Conservation (phyloP, 2,113 vertebrate genomes). For the Campylorhamphus procurvoides region DNA sequence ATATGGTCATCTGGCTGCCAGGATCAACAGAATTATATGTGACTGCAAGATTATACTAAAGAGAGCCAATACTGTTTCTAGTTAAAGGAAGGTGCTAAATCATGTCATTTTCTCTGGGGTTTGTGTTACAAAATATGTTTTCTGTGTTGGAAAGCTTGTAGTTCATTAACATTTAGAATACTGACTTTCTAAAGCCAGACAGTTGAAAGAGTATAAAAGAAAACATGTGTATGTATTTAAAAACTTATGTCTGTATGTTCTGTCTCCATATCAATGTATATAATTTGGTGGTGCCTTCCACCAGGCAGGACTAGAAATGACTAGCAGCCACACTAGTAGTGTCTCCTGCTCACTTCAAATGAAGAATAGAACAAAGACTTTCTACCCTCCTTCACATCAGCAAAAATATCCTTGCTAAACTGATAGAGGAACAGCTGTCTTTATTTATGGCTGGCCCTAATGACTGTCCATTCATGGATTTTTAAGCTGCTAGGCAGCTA, state of each 20-base stretch:
- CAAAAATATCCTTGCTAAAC: background rate
- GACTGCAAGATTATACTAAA: background rate
- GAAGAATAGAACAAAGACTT: background rate
- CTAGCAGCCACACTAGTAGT: background rate
- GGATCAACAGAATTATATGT: background rate
- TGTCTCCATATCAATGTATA: rapidly evolving
- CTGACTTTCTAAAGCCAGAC: background rate
- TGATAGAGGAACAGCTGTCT: background rate
- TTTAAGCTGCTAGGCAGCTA: background rate
- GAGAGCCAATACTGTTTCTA: background rate
- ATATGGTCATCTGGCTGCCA: background rate
- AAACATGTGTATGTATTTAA: background rate
- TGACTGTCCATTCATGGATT: background rate
- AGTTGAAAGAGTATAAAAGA: background rate
- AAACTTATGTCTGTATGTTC: background rate
- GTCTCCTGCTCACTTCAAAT: background rate
- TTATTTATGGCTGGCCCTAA: background rate
- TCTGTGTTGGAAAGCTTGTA: background rate
- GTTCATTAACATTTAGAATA: background rate
- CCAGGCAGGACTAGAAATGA: background rate
- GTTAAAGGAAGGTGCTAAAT: background rate
- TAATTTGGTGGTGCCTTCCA: background rate
- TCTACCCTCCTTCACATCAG: background rate
- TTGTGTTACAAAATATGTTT: background rate
- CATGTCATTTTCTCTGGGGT: background rate